These are phyloP conservation scores for Cosmia trapezina DNA, from an alignment of 2,888 invertebrate species.

Conservation along the genomic window DNA sequence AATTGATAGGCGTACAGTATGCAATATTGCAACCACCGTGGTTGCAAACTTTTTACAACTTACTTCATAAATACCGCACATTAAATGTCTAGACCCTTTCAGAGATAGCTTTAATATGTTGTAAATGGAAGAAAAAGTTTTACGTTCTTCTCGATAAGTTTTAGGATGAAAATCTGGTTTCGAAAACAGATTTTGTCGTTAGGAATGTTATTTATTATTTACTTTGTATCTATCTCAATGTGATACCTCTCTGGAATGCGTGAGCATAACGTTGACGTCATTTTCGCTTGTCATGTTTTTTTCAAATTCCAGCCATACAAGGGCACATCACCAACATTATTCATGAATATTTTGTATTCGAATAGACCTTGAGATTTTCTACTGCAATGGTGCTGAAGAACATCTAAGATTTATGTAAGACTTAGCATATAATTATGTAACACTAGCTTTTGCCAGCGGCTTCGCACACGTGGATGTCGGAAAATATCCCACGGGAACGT, in stretches of 20 bases:
- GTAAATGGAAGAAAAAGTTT: slow-evolving; percentile 19
- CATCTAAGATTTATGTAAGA: background rate
- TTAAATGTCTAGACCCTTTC: slow-evolving; percentile 45
- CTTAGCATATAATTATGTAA: background rate
- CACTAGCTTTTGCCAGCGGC: too few species aligned
- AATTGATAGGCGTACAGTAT: slow-evolving; percentile 54
- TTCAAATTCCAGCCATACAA: too few species aligned
- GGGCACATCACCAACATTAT: too few species aligned
- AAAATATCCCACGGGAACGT: too few species aligned
- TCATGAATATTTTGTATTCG: too few species aligned
- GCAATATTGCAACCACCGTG: slow-evolving; percentile 52
- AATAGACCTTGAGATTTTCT: too few species aligned
- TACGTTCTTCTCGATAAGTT: slow-evolving; percentile 2
- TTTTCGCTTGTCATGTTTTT: background rate
- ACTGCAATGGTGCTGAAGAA: background rate
- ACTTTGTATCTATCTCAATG: background rate
- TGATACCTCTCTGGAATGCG: background rate
- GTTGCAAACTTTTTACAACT: slow-evolving; percentile 44
- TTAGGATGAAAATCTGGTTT: slow-evolving; percentile 5
- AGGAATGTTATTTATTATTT: background rate
- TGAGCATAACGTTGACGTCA: background rate
- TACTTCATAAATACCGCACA: slow-evolving; percentile 49
- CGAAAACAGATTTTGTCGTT: background rate
- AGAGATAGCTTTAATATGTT: slow-evolving; percentile 34
- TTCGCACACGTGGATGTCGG: too few species aligned